These are phyloP conservation scores for Apodemus agrarius DNA, from an alignment of 2,797 vertebrate species.

Conservation along the genomic window DNA sequence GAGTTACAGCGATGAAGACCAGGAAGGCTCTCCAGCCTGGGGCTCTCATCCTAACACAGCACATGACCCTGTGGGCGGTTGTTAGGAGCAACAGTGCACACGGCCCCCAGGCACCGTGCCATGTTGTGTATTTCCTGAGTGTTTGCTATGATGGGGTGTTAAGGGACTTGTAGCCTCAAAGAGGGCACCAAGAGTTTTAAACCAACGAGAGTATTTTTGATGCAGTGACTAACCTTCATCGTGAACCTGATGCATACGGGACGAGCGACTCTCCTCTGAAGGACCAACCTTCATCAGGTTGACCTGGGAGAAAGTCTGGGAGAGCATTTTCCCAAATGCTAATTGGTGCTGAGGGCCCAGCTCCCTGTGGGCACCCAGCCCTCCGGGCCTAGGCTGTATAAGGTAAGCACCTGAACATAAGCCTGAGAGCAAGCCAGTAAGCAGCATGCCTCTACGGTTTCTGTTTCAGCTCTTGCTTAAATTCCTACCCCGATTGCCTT, in stretches of 20 bases:
- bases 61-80: background rate
- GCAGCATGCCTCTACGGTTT: background rate
- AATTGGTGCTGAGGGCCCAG: background rate
- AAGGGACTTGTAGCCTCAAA: background rate
- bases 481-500: background rate
- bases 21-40: background rate
- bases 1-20: background rate
- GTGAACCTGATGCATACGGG: background rate
- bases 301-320: background rate
- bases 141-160: too few relatives aligned
- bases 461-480: background rate
- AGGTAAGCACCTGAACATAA: background rate
- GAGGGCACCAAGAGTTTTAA: background rate
- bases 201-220: background rate
- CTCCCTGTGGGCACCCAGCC: background rate
- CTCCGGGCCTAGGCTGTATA: background rate
- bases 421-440: background rate
- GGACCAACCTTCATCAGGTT: background rate
- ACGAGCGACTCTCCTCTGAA: background rate
- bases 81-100: accelerated
- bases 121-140: accelerated
- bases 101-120: accelerated
- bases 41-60: background rate
- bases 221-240: background rate
- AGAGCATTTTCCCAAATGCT: background rate